Evolutionary conservation across 2,113 vertebrate genomes (phyloP).

Genomic region (Trogon melanurus): DNA sequence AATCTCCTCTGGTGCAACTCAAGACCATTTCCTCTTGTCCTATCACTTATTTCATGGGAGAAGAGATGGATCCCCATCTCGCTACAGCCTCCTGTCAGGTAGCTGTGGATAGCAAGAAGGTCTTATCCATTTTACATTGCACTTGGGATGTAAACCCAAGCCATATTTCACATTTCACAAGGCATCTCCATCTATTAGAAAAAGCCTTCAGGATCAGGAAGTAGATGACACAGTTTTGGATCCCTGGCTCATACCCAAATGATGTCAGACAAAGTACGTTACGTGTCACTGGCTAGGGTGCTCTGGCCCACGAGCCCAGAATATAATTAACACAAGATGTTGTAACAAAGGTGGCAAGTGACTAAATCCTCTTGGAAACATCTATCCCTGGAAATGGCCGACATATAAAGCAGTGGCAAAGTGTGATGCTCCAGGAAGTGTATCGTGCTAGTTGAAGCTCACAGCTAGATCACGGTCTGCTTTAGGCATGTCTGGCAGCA

Average conservation of each 20-base stretch:
- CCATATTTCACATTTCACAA: background rate
- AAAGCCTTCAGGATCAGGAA: background rate
- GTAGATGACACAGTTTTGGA: background rate
- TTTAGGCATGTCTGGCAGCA: background rate
- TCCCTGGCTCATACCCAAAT: background rate
- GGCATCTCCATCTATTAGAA: background rate
- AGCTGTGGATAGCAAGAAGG: no score
- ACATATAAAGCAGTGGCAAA: rapidly evolving
- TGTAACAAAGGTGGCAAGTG: background rate
- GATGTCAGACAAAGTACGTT: background rate
- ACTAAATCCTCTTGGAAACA: background rate
- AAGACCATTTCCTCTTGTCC: no score
- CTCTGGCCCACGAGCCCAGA: background rate
- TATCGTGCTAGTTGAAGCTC: background rate
- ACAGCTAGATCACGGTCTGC: rapidly evolving
- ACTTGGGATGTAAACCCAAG: background rate
- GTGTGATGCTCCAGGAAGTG: background rate
- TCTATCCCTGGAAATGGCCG: background rate
- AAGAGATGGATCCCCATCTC: no score
- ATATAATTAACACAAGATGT: background rate
- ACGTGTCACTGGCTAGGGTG: background rate
- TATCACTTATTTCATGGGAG: no score
- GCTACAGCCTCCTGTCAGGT: no score
- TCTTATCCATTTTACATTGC: no score
- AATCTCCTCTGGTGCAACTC: no score